Percentiles rank a stretch among this genome's conserved stretches.
Evolutionary conservation across 2,113 vertebrate species (phyloP).

Genomic region (Tachuris rubrigastra): DNA sequence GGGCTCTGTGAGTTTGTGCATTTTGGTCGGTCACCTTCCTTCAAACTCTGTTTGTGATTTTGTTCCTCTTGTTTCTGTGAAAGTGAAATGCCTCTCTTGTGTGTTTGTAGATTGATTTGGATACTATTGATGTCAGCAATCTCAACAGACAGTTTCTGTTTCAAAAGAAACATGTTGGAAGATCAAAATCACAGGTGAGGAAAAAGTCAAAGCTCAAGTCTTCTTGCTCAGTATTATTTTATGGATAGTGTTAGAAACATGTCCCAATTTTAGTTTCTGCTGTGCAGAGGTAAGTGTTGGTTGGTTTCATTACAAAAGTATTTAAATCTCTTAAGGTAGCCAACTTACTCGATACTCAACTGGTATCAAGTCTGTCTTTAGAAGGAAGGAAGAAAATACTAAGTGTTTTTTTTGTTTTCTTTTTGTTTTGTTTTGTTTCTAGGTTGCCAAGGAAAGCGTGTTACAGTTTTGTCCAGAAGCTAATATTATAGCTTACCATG

Average conservation of each 20-base stretch:
- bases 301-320: not conserved
- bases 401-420: not conserved
- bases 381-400: constrained; percentile 43
- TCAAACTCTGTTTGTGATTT: not conserved
- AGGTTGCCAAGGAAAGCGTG: constrained; percentile 98
- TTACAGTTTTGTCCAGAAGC: constrained; percentile 93
- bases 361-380: constrained; percentile 16
- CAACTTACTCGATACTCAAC: not conserved
- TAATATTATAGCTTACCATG: constrained; percentile 93
- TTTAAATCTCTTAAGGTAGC: not conserved
- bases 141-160: constrained; percentile 98
- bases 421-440: constrained; percentile 55
- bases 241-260: not conserved
- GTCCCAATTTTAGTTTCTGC: not conserved
- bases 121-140: constrained; percentile 99
- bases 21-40: not conserved
- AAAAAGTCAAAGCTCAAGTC: not conserved
- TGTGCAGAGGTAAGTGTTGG: not conserved
- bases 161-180: constrained; percentile 98
- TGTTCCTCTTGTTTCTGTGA: not conserved
- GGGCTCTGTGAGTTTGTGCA: not conserved
- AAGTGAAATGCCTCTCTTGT: constrained; percentile 48
- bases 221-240: not conserved
- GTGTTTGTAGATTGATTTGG: constrained; percentile 90
- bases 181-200: constrained; percentile 95